Base-by-base conservation (phyloP, 2,797 vertebrate genomes). In the Squalus acanthias region DNA sequence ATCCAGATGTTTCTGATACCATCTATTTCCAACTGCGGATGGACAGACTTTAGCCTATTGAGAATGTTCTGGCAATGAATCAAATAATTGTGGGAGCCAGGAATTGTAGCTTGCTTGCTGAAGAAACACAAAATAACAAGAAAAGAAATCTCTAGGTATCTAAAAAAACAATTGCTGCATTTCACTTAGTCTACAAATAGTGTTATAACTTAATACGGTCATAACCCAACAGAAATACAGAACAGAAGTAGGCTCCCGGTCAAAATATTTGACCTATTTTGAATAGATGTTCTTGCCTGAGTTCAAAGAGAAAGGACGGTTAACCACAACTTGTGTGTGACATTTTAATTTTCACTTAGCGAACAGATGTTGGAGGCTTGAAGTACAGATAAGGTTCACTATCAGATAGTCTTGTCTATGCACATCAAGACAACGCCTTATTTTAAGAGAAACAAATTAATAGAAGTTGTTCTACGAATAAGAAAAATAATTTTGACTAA, bases 1-100 rank as follows among this genome's bases (percentile, higher is more conserved):
- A 98, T 97, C 97, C 97, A 98, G 91, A 97, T 96, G 93, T 97
- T 98, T 0, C 82, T 97, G 0, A 97, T 92, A 53, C 97, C 97
- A 0, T 97, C 97, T 0, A 97, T 97, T 53, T 97, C 97, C 0
- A 76, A 96, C 97, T 98, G 97, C 0, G 97, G 97, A 74, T 96
- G 97, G 74, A 96, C 96, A 0, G 97, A 93, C 0, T n/a, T 93
- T 92, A 97, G 97, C 60, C 82, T 97, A 22, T 65, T 96, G 96
- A 98, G 97, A 96, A 98, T 96, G 24, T 96, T 95, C 92, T 97
- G 97, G 96, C 97, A 98, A 85, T 96, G 97, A 0, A 60, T 46
- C 0, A 97, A 96, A 96, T 97, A 97, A 74, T 9, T 96, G 12
- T 96, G 96, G 0, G 97, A 96, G 4, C 53, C 96, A 87, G 79